These are phyloP conservation scores for Drosophila lacteicornis DNA, from an alignment of 1,140 invertebrate species.

Conservation along the genomic window DNA sequence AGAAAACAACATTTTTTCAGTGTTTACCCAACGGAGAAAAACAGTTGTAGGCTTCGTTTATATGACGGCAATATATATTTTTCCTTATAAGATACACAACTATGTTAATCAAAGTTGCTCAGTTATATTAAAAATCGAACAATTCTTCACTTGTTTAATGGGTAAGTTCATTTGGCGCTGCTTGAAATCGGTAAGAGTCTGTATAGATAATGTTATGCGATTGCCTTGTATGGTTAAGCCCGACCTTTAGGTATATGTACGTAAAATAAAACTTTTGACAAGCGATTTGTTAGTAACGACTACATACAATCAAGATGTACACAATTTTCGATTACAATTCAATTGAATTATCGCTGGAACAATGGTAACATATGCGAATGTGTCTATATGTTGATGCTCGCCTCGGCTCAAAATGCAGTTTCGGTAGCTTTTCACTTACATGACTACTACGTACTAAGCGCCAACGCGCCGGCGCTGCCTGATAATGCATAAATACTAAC, in stretches of 20 bases:
- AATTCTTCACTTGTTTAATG: slow-evolving; percentile 59
- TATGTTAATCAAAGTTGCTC: slow-evolving; percentile 46
- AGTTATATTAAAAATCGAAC: slow-evolving; percentile 70
- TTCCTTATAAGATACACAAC: slow-evolving; percentile 42
- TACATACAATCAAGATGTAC: slow-evolving; percentile 31
- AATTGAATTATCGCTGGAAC: slow-evolving; percentile 54
- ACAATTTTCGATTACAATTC: slow-evolving; percentile 51
- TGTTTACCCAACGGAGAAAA: slow-evolving; percentile 19
- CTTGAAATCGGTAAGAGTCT: slow-evolving; percentile 69
- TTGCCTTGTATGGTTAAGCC: slow-evolving; percentile 40
- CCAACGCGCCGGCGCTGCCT: slow-evolving; percentile 28
- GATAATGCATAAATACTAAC: slow-evolving; percentile 71
- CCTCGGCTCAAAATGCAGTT: slow-evolving; percentile 71
- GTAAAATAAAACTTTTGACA: slow-evolving; percentile 27
- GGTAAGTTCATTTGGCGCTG: slow-evolving; percentile 79
- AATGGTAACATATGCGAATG: slow-evolving; percentile 65
- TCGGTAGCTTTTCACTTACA: slow-evolving; percentile 71
- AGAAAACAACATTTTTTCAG: neutral
- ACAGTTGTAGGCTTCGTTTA: slow-evolving; percentile 27
- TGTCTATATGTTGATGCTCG: slow-evolving; percentile 41
- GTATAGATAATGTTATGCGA: slow-evolving; percentile 56
- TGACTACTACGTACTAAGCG: slow-evolving; percentile 54
- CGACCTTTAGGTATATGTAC: slow-evolving; percentile 26
- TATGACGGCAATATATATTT: slow-evolving; percentile 48
- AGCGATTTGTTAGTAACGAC: slow-evolving; percentile 40